Evolutionary conservation across 2,113 vertebrate genomes (phyloP).

Genomic region (Pogonocichla stellata): DNA sequence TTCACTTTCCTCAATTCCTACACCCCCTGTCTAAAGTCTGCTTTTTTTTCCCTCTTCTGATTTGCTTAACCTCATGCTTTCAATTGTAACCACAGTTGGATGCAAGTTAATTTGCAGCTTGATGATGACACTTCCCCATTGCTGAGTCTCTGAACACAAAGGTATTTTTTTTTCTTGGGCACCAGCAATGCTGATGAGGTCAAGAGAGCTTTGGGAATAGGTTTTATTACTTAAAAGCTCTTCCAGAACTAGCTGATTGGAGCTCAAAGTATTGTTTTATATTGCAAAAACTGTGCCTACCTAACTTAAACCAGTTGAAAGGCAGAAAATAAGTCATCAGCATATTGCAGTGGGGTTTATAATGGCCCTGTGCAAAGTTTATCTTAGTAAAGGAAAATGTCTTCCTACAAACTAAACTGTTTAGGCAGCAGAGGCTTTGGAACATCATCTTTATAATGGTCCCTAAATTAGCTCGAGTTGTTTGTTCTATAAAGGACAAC

Average conservation of each 20-base stretch:
- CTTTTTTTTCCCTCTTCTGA: neutral
- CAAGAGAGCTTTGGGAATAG: conserved; percentile 4
- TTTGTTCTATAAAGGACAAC: neutral
- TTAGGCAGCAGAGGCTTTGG: conserved; percentile 36
- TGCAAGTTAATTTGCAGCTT: neutral
- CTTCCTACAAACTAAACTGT: conserved; percentile 12
- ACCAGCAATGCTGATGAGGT: neutral
- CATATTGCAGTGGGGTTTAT: conserved; percentile 29
- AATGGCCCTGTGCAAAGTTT: conserved; percentile 6
- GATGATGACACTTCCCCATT: neutral
- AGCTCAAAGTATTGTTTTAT: neutral
- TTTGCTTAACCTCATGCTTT: neutral
- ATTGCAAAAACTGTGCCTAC: neutral
- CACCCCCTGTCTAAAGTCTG: neutral
- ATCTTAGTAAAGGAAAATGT: neutral
- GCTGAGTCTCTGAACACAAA: neutral
- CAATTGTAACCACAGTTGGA: neutral
- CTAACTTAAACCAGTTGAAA: neutral
- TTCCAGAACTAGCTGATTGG: neutral
- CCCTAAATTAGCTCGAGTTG: conserved; percentile 4
- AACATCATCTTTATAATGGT: neutral
- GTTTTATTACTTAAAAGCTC: conserved; percentile 24
- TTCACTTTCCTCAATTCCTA: neutral
- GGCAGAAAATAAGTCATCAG: conserved; percentile 24
- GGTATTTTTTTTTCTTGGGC: neutral